Conservation (phyloP, 2,797 vertebrate species). For the Mus caroli region DNA sequence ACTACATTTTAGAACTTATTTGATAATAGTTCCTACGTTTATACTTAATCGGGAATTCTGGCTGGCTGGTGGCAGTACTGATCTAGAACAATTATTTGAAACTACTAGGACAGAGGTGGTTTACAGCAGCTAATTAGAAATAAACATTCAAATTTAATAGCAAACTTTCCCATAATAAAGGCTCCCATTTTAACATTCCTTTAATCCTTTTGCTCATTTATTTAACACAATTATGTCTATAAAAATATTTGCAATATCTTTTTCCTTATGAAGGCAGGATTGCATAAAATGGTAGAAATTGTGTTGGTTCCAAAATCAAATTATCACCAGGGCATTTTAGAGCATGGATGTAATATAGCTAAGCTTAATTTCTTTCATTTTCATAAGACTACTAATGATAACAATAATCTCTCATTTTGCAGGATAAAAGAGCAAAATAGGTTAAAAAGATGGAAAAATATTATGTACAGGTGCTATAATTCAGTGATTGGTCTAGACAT, state of each 20-base stretch:
- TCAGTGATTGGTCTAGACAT: neutral
- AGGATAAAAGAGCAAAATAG: neutral
- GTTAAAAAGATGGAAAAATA: neutral
- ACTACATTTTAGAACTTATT: neutral
- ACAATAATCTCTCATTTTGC: neutral
- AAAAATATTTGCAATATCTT: constrained; percentile 47
- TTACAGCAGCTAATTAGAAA: neutral
- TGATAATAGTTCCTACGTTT: neutral
- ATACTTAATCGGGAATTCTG: neutral
- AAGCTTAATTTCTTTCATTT: constrained; percentile 16
- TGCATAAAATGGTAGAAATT: neutral
- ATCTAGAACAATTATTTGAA: neutral
- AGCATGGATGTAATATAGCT: neutral
- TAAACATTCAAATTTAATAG: constrained; percentile 20
- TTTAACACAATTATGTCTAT: neutral
- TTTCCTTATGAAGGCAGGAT: neutral
- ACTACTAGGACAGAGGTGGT: neutral
- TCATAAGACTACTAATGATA: neutral
- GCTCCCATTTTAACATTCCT: neutral
- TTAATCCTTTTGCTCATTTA: neutral
- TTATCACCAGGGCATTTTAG: neutral
- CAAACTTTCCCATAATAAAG: neutral
- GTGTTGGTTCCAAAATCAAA: constrained; percentile 9
- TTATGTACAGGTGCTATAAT: neutral
- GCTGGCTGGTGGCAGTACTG: neutral